A percentile compares a stretch with the other conserved stretches of the same genome.
Conservation (phyloP, 2,797 vertebrate genomes). For the Tokudaia tokunoshimensis region DNA sequence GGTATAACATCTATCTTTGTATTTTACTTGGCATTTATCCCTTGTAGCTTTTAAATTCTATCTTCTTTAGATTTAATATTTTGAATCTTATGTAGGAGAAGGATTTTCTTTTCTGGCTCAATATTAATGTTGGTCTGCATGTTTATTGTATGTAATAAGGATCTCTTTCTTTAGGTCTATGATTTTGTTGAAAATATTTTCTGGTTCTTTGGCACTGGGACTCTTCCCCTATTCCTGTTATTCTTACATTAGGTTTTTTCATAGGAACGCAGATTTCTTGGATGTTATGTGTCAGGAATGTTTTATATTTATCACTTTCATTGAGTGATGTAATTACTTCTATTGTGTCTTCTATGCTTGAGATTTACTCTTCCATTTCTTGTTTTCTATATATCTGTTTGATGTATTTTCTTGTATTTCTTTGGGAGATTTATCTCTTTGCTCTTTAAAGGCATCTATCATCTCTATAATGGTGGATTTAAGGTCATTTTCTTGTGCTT, state of each 20-base stretch:
- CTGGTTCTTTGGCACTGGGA: neutral
- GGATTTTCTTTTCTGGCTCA: neutral
- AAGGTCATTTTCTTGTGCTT: neutral
- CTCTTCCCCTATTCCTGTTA: neutral
- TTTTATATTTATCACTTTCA: neutral
- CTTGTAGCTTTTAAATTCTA: neutral
- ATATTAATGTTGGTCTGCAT: neutral
- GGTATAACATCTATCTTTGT: no score
- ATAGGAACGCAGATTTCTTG: neutral
- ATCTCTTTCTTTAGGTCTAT: neutral
- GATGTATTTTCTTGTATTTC: no score
- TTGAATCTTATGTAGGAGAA: neutral
- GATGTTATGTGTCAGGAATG: neutral
- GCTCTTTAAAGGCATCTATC: no score
- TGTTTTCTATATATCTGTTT: no score
- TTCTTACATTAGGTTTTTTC: neutral
- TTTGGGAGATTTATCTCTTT: no score
- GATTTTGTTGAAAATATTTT: neutral
- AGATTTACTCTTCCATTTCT: neutral
- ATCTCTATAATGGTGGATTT: neutral
- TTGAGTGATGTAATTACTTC: neutral
- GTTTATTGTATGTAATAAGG: neutral
- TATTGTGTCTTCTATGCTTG: neutral
- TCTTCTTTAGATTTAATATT: neutral
- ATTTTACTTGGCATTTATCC: neutral